Base-by-base conservation (phyloP, 2,888 invertebrate genomes). In the Agriopis leucophaearia region DNA sequence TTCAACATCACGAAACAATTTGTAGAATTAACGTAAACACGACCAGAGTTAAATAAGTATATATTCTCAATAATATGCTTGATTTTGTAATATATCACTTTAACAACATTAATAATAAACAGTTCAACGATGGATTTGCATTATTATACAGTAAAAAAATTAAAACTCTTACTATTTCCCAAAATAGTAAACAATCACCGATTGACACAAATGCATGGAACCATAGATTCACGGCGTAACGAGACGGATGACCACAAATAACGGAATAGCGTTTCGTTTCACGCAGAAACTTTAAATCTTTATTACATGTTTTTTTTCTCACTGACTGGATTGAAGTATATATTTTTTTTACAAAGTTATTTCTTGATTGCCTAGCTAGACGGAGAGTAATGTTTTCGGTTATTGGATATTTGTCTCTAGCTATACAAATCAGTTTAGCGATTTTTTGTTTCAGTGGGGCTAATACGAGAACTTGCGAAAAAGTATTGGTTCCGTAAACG, bases 171-270 rank as follows among this genome's bases (percentile, higher is more conserved):
- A 80, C 74, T 82, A 85, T 76, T 84, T 86, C 86, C 82, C 79
- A 86, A 90, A 91, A 88, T 92, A 90, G 91, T 93, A 93, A 93
- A 93, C 92, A 93, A 92, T 90, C 89, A 77, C 73, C 76, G 78
- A 86, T 78, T 92, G 91, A 93, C 92, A 92, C 92, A 90, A 91
- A 88, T 87, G 83, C 86, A 84, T 45, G 71, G 69, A 67, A 91
- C 91, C 92, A 92, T 92, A 92, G 92, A 92, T 86, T 82, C 83
- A 87, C 87, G 87, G 92, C 92, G 90, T 92, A 90, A 66, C 72
- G 82, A 88, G 85, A 88, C 83, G 83, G 81, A 77, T 79, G 81
- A 89, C 90, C 90, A 91, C 87, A 92, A 89, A 91, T 86, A 91
- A 89, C 86, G 83, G 84, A 88, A 82, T 80, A 71, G 45, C 78